Evolutionary conservation across 2,888 invertebrate genomes (phyloP), one percentile per base, ranked within the genome.

Genomic region (Heliconius charithonia): DNA sequence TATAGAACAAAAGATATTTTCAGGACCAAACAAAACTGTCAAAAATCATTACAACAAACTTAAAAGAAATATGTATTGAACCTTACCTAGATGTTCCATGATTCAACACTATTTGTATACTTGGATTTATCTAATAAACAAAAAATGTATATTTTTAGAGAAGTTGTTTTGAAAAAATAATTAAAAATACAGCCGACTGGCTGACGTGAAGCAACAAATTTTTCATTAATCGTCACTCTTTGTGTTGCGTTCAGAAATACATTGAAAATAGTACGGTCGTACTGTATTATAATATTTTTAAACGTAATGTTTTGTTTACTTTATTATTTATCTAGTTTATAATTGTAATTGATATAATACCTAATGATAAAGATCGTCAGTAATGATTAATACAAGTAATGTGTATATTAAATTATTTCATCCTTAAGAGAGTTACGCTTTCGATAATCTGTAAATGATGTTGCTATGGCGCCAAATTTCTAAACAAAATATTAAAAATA

Each of bases 201-300:
- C 89, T 93, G 93, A 93, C 92, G 89, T 92, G 90, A 92, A 93
- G 92, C 92, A 93, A 93, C 92, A 93, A 92, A 90, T 92, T 92
- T 89, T 87, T 84, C 81, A 82, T 84, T 83, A 82, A 80, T 84
- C 74, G 82, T 80, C 80, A 79, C 75, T 78, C 70, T 79, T 75
- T 79, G 41, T 79, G 79, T 72, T 76, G 72, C 83, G 80, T 83
- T 82, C 81, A 77, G 77, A 76, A 80, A 66, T 73, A 41, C 12
- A 66, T 51, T n/a, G 51, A 62, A 29, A 16, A 25, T 13, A n/a
- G n/a, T n/a, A n/a, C n/a, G 27, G 3, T n/a, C 56, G 32, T n/a
- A 16, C 59, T 32, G n/a, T 59, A 32, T 16, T 4, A 41, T 10
- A 32, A 32, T 32, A 37, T 69, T 76, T 22, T 27, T 62, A 59